These are phyloP conservation scores for Odontocerum albicorne DNA, from an alignment of 2,888 invertebrate species.

Conservation along the genomic window DNA sequence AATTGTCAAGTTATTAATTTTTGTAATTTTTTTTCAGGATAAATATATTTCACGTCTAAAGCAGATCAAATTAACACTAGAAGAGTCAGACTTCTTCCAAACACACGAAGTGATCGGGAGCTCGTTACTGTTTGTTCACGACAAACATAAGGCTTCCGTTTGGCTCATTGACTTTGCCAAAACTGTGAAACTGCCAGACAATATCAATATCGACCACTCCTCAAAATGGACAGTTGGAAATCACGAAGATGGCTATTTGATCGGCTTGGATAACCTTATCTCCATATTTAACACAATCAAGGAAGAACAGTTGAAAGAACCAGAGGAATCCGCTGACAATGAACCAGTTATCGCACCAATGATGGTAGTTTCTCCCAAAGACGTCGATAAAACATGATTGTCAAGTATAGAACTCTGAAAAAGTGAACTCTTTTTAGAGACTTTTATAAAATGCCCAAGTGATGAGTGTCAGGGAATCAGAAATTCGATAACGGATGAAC, in stretches of 20 bases:
- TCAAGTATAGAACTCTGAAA: too few species aligned
- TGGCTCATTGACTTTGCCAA: slow-evolving; percentile 99
- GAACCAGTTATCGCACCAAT: not conserved
- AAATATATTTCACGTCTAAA: slow-evolving; percentile 84
- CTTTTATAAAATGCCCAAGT: too few species aligned
- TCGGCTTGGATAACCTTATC: slow-evolving; percentile 88
- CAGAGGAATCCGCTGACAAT: too few species aligned
- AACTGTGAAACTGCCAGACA: slow-evolving; percentile 78
- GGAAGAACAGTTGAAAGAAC: too few species aligned
- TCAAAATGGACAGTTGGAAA: slow-evolving; percentile 92
- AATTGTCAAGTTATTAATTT: not conserved
- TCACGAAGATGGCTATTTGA: slow-evolving; percentile 94
- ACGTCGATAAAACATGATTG: slow-evolving; percentile 14
- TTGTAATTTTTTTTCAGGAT: slow-evolving; percentile 63
- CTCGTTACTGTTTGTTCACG: slow-evolving; percentile 93
- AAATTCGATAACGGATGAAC: too few species aligned
- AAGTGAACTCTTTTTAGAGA: too few species aligned
- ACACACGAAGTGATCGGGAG: slow-evolving; percentile 94
- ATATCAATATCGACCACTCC: slow-evolving; percentile 74
- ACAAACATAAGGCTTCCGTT: slow-evolving; percentile 81
- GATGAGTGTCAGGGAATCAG: too few species aligned
- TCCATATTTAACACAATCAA: slow-evolving; percentile 74
- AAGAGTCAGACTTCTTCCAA: slow-evolving; percentile 86
- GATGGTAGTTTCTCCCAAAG: slow-evolving; percentile 2
- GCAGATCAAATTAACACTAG: slow-evolving; percentile 79